Evolutionary conservation across 2,113 vertebrate genomes (phyloP).

Genomic region (Takifugu flavidus): DNA sequence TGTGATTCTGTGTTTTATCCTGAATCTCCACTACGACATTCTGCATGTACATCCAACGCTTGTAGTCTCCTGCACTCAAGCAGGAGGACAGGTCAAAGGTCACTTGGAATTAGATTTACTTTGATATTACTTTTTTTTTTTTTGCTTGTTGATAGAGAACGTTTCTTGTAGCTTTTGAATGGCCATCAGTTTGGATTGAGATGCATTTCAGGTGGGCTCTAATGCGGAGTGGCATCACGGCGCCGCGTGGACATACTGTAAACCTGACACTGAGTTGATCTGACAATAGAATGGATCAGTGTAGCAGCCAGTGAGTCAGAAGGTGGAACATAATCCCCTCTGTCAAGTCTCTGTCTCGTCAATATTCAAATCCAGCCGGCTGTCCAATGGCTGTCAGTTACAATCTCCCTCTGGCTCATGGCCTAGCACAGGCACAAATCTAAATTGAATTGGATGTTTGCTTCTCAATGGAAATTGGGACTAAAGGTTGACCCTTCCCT

Average conservation of each 20-base stretch:
- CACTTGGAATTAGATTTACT: slow-evolving; percentile 35
- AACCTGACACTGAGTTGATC: slow-evolving; percentile 71
- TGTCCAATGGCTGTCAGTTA: slow-evolving; percentile 75
- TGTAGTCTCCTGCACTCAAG: too few species aligned
- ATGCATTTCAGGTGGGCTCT: slow-evolving; percentile 63
- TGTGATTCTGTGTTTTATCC: too few species aligned
- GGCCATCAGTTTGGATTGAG: slow-evolving; percentile 65
- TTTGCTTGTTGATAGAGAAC: slow-evolving; percentile 38
- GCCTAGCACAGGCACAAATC: slow-evolving; percentile 66
- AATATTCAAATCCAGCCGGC: slow-evolving; percentile 74
- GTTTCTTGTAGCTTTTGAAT: slow-evolving; percentile 49
- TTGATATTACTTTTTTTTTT: slow-evolving; percentile 38
- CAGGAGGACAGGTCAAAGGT: slow-evolving; percentile 10
- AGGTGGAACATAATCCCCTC: slow-evolving; percentile 73
- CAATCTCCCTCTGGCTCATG: slow-evolving; percentile 65
- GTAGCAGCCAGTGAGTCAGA: slow-evolving; percentile 66
- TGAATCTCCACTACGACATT: too few species aligned
- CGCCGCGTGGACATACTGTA: slow-evolving; percentile 58
- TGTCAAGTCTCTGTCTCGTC: slow-evolving; percentile 76
- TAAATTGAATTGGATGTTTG: slow-evolving; percentile 76
- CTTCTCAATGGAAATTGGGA: slow-evolving; percentile 70
- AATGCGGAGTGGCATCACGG: slow-evolving; percentile 65
- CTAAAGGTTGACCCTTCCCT: slow-evolving; percentile 56
- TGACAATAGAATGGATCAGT: slow-evolving; percentile 75
- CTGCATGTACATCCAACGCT: too few species aligned